A percentile compares a stretch with the other conserved stretches of the same genome.
phyloP scores from a whole-genome alignment of 1,140 invertebrate species.

The Rhynchophorus ferrugineus region DNA sequence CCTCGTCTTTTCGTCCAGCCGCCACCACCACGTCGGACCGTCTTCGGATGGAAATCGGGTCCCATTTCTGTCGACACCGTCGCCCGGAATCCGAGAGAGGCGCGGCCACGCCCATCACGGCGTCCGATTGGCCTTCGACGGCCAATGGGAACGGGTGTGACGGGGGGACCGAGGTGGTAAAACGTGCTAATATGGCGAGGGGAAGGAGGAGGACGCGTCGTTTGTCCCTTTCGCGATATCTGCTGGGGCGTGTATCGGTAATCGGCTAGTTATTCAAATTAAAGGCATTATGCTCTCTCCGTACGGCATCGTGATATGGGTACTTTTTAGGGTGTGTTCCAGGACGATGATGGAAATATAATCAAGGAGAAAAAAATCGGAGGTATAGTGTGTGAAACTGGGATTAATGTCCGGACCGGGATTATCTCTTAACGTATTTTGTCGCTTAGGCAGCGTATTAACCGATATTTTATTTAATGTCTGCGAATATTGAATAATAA shows the following conservation, averaged over 20 bases:
- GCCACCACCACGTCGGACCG: constrained; percentile 5
- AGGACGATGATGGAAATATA: constrained; percentile 3
- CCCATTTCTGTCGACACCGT: constrained; percentile 3
- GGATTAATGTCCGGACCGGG: constrained; percentile 6
- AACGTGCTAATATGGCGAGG: constrained; percentile 17
- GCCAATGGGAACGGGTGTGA: constrained; percentile 1
- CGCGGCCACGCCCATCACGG: constrained; percentile 4
- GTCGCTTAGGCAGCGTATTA: background rate
- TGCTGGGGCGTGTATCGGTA: constrained; percentile 14
- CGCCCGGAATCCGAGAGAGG: background rate
- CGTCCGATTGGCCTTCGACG: constrained; percentile 7
- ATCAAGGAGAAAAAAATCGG: constrained; percentile 1
- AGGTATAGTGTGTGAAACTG: constrained; percentile 2
- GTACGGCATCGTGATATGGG: too few species aligned
- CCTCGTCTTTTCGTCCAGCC: constrained; percentile 3
- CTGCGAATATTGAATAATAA: constrained; percentile 1
- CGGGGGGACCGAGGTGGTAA: background rate
- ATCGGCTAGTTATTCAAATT: constrained; percentile 25
- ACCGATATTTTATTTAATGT: constrained; percentile 9
- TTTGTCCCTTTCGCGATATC: constrained; percentile 8
- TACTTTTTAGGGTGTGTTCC: constrained; percentile 3
- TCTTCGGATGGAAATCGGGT: background rate
- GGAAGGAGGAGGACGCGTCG: constrained; percentile 14
- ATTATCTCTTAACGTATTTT: constrained; percentile 17
- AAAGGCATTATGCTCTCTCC: constrained; percentile 11